These are phyloP conservation scores for Recurvirostra avosetta DNA, from an alignment of 2,113 vertebrate species.

Conservation along the genomic window DNA sequence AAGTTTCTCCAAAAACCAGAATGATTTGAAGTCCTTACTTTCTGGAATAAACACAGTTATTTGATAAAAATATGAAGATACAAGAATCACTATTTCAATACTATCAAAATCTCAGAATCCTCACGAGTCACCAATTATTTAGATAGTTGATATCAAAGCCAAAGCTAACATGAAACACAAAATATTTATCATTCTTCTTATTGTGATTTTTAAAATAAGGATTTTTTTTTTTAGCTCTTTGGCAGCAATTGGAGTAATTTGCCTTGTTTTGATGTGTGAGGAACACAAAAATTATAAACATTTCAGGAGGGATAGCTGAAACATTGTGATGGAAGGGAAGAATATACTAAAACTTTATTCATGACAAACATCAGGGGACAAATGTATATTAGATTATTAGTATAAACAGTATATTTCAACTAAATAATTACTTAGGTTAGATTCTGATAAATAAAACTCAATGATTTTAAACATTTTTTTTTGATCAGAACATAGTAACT, in stretches of 20 bases:
- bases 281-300: not conserved
- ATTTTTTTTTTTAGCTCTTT: not conserved
- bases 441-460: not conserved
- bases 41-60: not conserved
- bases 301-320: not conserved
- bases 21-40: not conserved
- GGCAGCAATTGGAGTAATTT: not conserved
- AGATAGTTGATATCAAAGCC: not conserved
- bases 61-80: not conserved
- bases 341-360: not conserved
- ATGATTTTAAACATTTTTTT: not conserved
- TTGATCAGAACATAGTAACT: not conserved
- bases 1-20: not conserved
- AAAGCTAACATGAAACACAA: not conserved
- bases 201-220: not conserved
- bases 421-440: not conserved
- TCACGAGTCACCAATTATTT: not conserved
- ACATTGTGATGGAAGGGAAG: not conserved
- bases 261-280: not conserved
- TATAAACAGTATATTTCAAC: not conserved
- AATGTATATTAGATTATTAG: not conserved
- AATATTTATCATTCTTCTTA: not conserved
- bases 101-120: not conserved
- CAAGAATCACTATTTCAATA: not conserved
- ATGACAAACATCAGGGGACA: not conserved